Conservation (phyloP, 2,888 invertebrate species). For the Lamellibrachia columna region DNA sequence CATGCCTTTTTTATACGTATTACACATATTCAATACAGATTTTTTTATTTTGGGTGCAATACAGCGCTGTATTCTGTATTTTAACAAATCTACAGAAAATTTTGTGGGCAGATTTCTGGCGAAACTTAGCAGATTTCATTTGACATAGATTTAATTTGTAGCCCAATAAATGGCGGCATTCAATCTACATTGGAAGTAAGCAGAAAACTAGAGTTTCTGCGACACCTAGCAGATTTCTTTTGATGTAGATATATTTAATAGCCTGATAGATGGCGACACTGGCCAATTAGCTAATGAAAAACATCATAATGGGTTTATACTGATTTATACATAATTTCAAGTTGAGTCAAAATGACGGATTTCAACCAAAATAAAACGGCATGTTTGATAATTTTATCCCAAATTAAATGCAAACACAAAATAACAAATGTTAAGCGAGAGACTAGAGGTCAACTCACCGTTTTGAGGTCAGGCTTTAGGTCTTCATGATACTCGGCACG, state of each 20-base stretch:
- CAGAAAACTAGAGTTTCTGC: too few relatives aligned
- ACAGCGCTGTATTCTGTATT: not conserved
- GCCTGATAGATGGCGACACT: not conserved
- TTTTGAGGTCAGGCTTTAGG: conserved; percentile 34
- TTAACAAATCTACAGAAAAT: too few relatives aligned
- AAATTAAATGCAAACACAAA: not conserved
- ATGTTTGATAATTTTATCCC: not conserved
- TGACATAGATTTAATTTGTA: not conserved
- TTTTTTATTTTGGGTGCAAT: not conserved
- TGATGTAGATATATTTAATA: not conserved
- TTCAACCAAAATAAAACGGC: not conserved
- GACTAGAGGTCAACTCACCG: conserved; percentile 9
- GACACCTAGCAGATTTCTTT: not conserved
- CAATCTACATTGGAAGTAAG: too few relatives aligned
- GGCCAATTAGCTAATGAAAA: not conserved
- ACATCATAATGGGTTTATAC: not conserved
- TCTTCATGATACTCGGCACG: conserved; percentile 39
- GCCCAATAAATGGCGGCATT: not conserved
- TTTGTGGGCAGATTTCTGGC: not conserved
- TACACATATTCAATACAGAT: not conserved
- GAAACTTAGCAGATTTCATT: not conserved
- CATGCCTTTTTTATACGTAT: not conserved
- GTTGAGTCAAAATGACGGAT: not conserved
- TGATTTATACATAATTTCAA: not conserved
- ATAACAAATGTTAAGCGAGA: not conserved